Percentiles rank a stretch among this genome's conserved stretches.
Evolutionary conservation across 2,888 invertebrate species (phyloP).

Genomic region (Trachelus iudaicus): DNA sequence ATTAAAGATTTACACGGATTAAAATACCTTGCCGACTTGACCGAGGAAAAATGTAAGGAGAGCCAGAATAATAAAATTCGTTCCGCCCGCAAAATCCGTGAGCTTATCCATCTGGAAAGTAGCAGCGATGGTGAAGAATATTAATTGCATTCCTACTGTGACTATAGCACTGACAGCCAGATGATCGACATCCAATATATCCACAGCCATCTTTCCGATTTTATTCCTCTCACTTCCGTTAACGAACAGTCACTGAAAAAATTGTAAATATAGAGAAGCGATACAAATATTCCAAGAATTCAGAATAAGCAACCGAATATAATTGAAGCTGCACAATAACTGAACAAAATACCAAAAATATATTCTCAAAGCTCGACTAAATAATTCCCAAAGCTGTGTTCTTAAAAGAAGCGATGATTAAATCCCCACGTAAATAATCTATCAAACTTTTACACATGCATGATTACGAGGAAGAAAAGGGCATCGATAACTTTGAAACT

Average conservation of each 20-base stretch:
- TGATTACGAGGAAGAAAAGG: neutral
- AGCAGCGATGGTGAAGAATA: constrained; percentile 89
- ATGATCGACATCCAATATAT: constrained; percentile 84
- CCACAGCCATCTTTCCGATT: constrained; percentile 72
- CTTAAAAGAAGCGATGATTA: neutral
- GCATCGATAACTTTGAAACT: neutral
- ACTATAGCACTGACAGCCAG: constrained; percentile 89
- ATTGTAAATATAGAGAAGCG: neutral
- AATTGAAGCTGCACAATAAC: neutral
- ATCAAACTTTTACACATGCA: neutral
- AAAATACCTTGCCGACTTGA: constrained; percentile 76
- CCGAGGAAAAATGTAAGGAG: constrained; percentile 88
- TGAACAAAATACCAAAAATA: neutral
- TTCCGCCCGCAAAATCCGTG: constrained; percentile 93
- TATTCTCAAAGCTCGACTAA: neutral
- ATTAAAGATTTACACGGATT: neutral
- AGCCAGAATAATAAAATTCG: constrained; percentile 91
- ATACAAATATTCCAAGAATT: neutral
- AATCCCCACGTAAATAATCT: neutral
- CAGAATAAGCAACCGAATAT: neutral
- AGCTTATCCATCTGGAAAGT: constrained; percentile 90
- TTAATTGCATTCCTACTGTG: constrained; percentile 84
- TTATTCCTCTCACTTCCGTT: neutral
- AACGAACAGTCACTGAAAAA: constrained; percentile 1
- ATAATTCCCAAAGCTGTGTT: neutral